Base-by-base conservation (phyloP, 2,113 vertebrate genomes). In the Panthera leo region DNA sequence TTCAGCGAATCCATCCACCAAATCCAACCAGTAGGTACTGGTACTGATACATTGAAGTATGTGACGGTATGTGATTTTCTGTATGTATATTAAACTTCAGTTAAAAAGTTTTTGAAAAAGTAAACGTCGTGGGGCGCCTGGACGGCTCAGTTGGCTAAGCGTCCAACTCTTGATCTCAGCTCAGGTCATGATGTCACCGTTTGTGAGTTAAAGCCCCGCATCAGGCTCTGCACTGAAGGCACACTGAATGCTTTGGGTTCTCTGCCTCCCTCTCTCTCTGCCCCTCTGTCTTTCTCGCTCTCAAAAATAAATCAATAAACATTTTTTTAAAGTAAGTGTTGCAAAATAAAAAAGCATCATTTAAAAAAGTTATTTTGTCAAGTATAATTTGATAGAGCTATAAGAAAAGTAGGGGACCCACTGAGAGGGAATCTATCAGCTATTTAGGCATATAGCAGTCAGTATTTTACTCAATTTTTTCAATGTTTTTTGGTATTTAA, bases 381-480 rank as follows among this genome's bases (percentile, higher is more conserved):
- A 25, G 16, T 36, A 78, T 21, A 61, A 63, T 11, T 61, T 48
- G 18, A 65, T 8, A 45, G 29, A 23, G 39, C 89, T 79, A 80
- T 21, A 75, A 67, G 19, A 73, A 84, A 93, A 89, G 14, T 34
- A 25, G 65, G 6, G 63, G 25, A 27, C 12, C 85, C 25, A 1
- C 5, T 15, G 27, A 48, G 2, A 84, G 6, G 18, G 25, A 15
- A 67, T 65, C 2, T 48, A 53, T 2, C 2, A 19, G 36, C 1
- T 29, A 5, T 76, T 84, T 85, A n/a, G 0, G 14, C 3, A 36
- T 0, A 10, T 3, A 55, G 5, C 0, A 63, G 2, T 71, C 45
- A 31, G 4, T 21, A 23, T 42, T 29, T 67, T 79, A 5, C 48
- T 73, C 5, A 51, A 34, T 21, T 19, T 78, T 78, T 39, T 5